Conservation (phyloP, 2,888 invertebrate genomes). For the Ophion costatus region DNA sequence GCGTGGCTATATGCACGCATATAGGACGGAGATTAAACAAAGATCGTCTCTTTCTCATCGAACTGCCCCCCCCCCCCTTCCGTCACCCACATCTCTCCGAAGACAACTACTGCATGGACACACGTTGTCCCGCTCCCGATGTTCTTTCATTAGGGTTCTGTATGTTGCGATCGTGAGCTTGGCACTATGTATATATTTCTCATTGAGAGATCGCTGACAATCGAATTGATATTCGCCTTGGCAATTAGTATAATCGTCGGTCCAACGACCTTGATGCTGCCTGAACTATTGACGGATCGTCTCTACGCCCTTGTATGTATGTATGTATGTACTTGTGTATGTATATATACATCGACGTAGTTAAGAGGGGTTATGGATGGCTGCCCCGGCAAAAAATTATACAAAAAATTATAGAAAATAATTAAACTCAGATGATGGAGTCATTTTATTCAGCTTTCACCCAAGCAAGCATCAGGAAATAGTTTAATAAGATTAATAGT, state of each 20-base stretch:
- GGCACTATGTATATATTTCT: conserved; percentile 36
- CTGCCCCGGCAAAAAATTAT: too few species aligned
- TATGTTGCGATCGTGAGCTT: background rate
- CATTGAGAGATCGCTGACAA: conserved; percentile 54
- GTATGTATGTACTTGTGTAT: too few species aligned
- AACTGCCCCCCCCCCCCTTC: too few species aligned
- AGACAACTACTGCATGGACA: conserved; percentile 7
- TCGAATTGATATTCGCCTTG: conserved; percentile 53
- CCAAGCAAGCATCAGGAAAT: too few species aligned
- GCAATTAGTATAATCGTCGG: conserved; percentile 62
- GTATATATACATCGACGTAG: too few species aligned
- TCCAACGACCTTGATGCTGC: conserved; percentile 62
- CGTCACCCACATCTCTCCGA: too few species aligned
- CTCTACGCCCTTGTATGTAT: conserved; percentile 6
- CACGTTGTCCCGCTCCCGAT: conserved; percentile 14
- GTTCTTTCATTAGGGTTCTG: conserved; percentile 25
- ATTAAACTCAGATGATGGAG: too few species aligned
- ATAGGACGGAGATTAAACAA: conserved; percentile 6
- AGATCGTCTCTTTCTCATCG: conserved; percentile 6
- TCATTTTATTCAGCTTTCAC: too few species aligned
- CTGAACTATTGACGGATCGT: conserved; percentile 22
- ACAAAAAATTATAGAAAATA: too few species aligned
- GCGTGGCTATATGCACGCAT: conserved; percentile 9
- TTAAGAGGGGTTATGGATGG: too few species aligned
- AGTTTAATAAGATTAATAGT: too few species aligned